These are phyloP conservation scores for Ammodramus savannarum DNA, from an alignment of 2,113 vertebrate species.

Conservation along the genomic window DNA sequence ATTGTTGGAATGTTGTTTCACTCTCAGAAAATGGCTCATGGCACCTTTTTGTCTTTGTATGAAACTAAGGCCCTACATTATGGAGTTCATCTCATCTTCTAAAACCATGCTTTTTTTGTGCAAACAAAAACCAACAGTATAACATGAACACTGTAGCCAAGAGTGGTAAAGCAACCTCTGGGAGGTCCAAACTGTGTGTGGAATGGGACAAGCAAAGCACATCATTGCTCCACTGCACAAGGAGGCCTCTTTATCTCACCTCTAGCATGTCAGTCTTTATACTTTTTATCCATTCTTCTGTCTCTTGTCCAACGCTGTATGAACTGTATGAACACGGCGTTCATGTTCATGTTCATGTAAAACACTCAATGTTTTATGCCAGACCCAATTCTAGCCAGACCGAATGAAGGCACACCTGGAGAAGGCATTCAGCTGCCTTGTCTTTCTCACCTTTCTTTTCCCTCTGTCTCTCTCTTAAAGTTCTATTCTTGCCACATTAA, in stretches of 20 bases:
- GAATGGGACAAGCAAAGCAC: background rate
- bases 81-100: background rate
- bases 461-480: background rate
- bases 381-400: background rate
- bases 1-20: background rate
- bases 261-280: too few relatives aligned
- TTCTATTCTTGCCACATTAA: background rate
- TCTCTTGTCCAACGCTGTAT: background rate
- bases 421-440: background rate
- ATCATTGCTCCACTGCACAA: background rate
- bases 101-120: background rate
- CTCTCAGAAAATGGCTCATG: background rate
- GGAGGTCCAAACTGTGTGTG: background rate
- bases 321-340: too few relatives aligned
- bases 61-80: background rate
- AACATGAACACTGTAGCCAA: background rate
- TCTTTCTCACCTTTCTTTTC: background rate
- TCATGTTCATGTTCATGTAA: too few relatives aligned
- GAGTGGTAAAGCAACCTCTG: background rate
- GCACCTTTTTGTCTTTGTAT: background rate
- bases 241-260: background rate
- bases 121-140: background rate
- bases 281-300: background rate
- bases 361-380: background rate
- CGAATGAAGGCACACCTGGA: background rate